Evolutionary conservation across 35 echinoderm and acorn worm species (phyloP).

Genomic region (Stichopus chloronotus): DNA sequence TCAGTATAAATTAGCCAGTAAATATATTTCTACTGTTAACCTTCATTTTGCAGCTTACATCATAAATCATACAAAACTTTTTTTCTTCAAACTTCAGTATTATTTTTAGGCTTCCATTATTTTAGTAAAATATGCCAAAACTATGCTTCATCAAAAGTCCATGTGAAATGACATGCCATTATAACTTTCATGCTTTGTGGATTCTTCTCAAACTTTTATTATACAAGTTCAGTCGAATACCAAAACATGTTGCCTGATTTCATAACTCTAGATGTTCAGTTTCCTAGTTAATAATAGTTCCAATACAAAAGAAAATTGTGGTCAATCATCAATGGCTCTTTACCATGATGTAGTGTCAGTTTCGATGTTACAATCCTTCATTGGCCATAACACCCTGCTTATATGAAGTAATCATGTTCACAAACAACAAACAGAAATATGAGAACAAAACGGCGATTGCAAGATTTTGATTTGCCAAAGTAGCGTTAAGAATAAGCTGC

Average conservation of each 20-base stretch:
- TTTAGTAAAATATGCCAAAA: background rate
- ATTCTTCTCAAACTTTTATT: background rate
- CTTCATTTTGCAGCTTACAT: background rate
- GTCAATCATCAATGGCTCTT: background rate
- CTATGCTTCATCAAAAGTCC: background rate
- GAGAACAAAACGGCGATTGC: background rate
- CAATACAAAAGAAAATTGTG: background rate
- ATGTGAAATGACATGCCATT: slow-evolving; percentile 3
- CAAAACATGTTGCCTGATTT: background rate
- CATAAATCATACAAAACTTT: slow-evolving; percentile 1
- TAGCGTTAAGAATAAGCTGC: slow-evolving; percentile 1
- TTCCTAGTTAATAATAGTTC: slow-evolving; percentile 3
- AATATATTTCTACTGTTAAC: background rate
- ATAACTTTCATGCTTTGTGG: background rate
- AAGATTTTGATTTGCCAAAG: slow-evolving; percentile 5
- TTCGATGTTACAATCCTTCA: background rate
- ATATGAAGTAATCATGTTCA: background rate
- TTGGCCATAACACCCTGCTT: background rate
- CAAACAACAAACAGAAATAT: background rate
- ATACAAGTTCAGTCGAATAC: background rate
- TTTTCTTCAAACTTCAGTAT: background rate
- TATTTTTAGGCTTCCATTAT: background rate
- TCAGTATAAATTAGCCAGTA: slow-evolving; percentile 6
- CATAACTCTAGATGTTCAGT: background rate
- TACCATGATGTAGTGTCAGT: slow-evolving; percentile 1